Evolutionary conservation across 2,113 vertebrate genomes (phyloP), one percentile per base, ranked within the genome.

Genomic region (Oryzias woworae): DNA sequence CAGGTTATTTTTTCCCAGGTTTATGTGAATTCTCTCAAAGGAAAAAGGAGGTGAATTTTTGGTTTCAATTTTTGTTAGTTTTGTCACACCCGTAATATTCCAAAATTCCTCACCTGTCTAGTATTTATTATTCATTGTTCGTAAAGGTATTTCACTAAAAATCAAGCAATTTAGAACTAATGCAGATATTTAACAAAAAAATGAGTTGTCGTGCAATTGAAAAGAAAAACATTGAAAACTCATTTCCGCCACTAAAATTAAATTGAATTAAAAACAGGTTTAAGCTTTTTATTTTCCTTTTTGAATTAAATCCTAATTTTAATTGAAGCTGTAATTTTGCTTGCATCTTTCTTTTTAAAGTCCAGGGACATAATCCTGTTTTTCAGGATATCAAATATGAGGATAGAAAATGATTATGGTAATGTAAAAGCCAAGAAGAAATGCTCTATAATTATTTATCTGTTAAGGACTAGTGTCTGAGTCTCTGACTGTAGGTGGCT

Each of bases 341-440:
- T 41, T 65, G 55, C 52, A 57, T 62, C 46, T 26, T 26, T 36
- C 7, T 2, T 14, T 53, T 63, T 20, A 46, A 55, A 71, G 48
- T 60, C 49, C 58, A 57, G 63, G 23, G 26, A 69, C 55, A 36
- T 54, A 69, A 77, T 79, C 44, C 49, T 65, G 62, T 64, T 69
- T 20, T 66, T 53, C 45, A 59, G 62, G 47, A 62, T 72, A 71
- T 74, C 69, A 71, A 61, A 74, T 41, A 62, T 16, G 47, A 71
- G 41, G 31, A 36, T 20, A 53, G 28, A 53, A 51, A 79, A 66
- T 46, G 45, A 42, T 63, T 70, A 51, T 67, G 64, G 43, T 55
- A 50, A 62, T 62, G 67, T 70, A 58, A 64, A 67, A 72, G 53
- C 53, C 54, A 28, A 31, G 17, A 53, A 45, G 48, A 72, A 67